Evolutionary conservation across 2,113 vertebrate genomes (phyloP).

Genomic region (Glaucidium brasilianum): DNA sequence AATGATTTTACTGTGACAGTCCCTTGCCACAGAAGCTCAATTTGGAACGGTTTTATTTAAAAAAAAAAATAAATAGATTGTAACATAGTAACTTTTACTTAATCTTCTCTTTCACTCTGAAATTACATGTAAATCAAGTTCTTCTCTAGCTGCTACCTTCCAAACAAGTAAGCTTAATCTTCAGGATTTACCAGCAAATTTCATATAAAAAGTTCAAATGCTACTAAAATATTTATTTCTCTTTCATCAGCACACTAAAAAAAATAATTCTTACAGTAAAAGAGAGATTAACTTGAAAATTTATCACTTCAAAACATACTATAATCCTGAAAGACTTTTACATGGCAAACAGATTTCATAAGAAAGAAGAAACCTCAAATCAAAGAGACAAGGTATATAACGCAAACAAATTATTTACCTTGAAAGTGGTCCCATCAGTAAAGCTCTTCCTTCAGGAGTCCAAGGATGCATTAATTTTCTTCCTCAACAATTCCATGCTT

Average conservation of each 20-base stretch:
- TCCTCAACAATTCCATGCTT: conserved; percentile 6
- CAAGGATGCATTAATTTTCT: conserved; percentile 1
- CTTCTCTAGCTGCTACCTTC: neutral
- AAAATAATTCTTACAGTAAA: neutral
- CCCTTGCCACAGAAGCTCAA: conserved; percentile 3
- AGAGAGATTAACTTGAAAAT: neutral
- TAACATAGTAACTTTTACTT: neutral
- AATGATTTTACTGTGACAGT: neutral
- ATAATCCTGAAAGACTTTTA: neutral
- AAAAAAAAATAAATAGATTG: neutral
- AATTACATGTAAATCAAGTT: neutral
- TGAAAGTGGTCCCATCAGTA: conserved; percentile 17
- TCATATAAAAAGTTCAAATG: neutral
- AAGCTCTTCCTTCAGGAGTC: conserved; percentile 25
- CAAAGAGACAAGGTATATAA: neutral
- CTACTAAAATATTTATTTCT: neutral
- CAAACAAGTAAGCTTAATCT: neutral
- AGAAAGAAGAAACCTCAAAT: neutral
- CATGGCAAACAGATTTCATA: neutral
- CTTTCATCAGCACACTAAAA: neutral
- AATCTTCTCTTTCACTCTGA: neutral
- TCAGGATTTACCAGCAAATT: neutral
- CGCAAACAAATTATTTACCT: conserved; percentile 17
- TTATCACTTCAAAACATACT: neutral
- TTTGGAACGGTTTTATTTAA: neutral